phyloP scores from a whole-genome alignment of 2,888 invertebrate genomes.

The Tribolium freemani region DNA sequence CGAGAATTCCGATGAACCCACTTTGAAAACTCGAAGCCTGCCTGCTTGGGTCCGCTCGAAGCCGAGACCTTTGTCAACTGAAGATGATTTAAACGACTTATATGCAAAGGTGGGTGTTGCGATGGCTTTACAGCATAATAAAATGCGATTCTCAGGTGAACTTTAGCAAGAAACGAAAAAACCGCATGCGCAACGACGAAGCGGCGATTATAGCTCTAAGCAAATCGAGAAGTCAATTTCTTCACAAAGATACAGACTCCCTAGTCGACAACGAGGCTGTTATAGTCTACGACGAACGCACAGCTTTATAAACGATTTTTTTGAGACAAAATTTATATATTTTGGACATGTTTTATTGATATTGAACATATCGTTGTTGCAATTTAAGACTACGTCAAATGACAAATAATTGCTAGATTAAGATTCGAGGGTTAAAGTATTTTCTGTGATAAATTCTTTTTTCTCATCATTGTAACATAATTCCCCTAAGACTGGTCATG shows the following conservation, averaged over 20 bases:
- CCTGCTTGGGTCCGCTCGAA: conserved; percentile 82
- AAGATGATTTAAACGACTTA: conserved; percentile 78
- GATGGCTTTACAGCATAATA: background rate
- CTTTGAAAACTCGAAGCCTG: conserved; percentile 76
- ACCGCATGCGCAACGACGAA: conserved; percentile 85
- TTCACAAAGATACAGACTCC: conserved; percentile 73
- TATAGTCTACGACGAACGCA: conserved; percentile 86
- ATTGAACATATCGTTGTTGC: conserved; percentile 54
- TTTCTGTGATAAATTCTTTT: conserved; percentile 42
- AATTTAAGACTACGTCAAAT: conserved; percentile 51
- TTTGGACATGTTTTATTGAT: conserved; percentile 48
- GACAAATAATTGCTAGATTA: conserved; percentile 55
- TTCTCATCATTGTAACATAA: conserved; percentile 4
- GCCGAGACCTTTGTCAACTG: conserved; percentile 77
- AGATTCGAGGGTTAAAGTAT: conserved; percentile 23
- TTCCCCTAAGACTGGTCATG: conserved; percentile 29
- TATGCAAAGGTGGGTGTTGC: conserved; percentile 74
- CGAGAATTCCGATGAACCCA: conserved; percentile 67
- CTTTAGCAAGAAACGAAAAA: conserved; percentile 84
- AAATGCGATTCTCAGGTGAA: conserved; percentile 72
- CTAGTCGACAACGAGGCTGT: conserved; percentile 84
- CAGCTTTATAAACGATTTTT: conserved; percentile 73
- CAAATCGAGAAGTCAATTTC: conserved; percentile 78
- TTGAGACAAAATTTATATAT: conserved; percentile 46
- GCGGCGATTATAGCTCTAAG: conserved; percentile 84